Evolutionary conservation across 2,888 invertebrate species (phyloP).

Genomic region (Electrophaes corylata): DNA sequence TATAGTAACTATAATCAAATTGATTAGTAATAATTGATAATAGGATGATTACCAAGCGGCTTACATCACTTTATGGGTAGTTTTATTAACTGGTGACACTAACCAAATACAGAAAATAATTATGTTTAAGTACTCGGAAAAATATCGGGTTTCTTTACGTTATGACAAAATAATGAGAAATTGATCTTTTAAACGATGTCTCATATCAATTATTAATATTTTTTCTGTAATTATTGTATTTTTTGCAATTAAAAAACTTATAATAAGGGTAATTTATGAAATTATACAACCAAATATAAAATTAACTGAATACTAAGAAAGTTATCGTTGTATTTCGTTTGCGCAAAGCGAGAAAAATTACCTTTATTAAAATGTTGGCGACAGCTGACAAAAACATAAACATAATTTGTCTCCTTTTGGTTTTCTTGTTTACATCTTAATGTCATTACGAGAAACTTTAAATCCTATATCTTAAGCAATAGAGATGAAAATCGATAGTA

Average conservation of each 20-base stretch:
- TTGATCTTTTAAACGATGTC: conserved; percentile 7
- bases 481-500: not conserved
- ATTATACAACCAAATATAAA: conserved; percentile 18
- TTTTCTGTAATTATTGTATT: conserved; percentile 10
- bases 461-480: not conserved
- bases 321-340: conserved; percentile 21
- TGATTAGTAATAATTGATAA: conserved; percentile 19
- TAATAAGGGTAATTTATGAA: conserved; percentile 1
- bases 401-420: conserved; percentile 26
- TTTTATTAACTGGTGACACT: conserved; percentile 6
- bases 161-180: not conserved
- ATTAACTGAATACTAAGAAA: conserved; percentile 29
- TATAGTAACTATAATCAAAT: not conserved
- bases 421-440: too few relatives aligned
- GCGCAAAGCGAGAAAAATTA: not conserved
- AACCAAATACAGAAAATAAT: conserved; percentile 27
- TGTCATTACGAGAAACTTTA: not conserved
- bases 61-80: not conserved
- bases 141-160: conserved; percentile 17
- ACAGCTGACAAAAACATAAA: conserved; percentile 29
- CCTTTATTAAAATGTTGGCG: conserved; percentile 15
- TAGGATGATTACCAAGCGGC: not conserved
- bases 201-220: conserved; percentile 18
- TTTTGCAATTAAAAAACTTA: not conserved
- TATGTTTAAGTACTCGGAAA: conserved; percentile 10